A percentile compares a stretch with the other conserved stretches of the same genome.
These are phyloP conservation scores for Ichneumon xanthorius DNA, from an alignment of 2,888 invertebrate genomes.

Conservation along the genomic window DNA sequence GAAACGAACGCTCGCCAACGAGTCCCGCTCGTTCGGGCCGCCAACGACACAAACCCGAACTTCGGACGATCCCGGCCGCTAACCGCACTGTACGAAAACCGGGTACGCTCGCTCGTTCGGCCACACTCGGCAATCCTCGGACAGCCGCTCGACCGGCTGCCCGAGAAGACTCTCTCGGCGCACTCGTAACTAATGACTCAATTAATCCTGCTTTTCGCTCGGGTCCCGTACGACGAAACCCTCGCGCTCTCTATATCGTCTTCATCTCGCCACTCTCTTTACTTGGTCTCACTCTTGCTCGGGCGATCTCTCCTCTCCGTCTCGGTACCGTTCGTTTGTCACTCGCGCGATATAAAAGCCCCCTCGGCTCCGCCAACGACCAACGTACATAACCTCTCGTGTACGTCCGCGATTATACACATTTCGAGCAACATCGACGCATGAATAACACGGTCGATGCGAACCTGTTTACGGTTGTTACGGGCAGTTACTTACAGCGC, in stretches of 20 bases:
- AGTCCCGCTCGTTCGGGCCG: conserved; percentile 59
- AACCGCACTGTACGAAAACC: conserved; percentile 2
- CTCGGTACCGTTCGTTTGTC: conserved; percentile 59
- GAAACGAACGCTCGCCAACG: conserved; percentile 64
- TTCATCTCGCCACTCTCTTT: neutral
- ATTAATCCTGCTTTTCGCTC: conserved; percentile 72
- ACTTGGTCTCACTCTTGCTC: conserved; percentile 3
- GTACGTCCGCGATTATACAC: conserved; percentile 22
- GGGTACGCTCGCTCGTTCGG: conserved; percentile 22
- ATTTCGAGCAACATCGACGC: conserved; percentile 11
- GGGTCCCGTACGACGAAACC: conserved; percentile 57
- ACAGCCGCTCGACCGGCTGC: conserved; percentile 35
- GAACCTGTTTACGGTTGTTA: neutral
- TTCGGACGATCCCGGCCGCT: conserved; percentile 43
- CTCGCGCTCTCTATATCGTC: conserved; percentile 22
- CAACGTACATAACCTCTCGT: conserved; percentile 21
- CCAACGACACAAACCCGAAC: conserved; percentile 54
- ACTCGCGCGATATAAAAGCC: conserved; percentile 38
- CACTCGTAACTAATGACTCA: conserved; percentile 74
- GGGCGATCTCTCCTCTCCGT: conserved; percentile 9
- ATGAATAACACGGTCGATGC: conserved; percentile 19
- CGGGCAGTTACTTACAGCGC: neutral
- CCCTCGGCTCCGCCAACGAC: conserved; percentile 5
- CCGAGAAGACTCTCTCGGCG: conserved; percentile 51
- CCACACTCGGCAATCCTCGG: conserved; percentile 52